These are phyloP conservation scores for Entomyzon cyanotis DNA, from an alignment of 2,113 vertebrate species.

Conservation along the genomic window DNA sequence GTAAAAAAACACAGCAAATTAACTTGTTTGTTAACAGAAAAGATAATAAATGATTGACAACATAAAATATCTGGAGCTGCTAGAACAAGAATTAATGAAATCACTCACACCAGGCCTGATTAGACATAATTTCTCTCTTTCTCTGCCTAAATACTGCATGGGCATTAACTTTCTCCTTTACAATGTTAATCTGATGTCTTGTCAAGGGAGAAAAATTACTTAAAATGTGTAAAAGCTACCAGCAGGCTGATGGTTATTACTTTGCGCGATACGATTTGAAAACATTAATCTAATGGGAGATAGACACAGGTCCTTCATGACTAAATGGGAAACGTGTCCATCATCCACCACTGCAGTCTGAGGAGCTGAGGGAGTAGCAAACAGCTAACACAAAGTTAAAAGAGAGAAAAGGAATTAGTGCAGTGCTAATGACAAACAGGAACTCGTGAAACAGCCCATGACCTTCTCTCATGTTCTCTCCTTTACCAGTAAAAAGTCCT, in stretches of 20 bases:
- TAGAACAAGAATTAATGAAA: slow-evolving; percentile 20
- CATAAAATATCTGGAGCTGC: not conserved
- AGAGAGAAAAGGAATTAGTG: not conserved
- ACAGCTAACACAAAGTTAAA: not conserved
- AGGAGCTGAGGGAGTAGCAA: not conserved
- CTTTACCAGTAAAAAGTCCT: not conserved
- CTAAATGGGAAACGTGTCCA: not conserved
- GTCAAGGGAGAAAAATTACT: slow-evolving; percentile 15
- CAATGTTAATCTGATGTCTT: slow-evolving; percentile 32
- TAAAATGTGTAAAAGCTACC: not conserved
- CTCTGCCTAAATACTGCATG: slow-evolving; percentile 1
- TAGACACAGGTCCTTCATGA: not conserved
- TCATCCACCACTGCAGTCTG: not conserved
- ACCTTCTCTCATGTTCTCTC: not conserved
- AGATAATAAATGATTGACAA: not conserved
- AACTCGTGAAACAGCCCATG: not conserved
- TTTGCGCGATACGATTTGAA: not conserved
- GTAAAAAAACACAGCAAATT: not conserved
- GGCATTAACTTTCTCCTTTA: slow-evolving; percentile 41
- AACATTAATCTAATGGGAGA: slow-evolving; percentile 22
- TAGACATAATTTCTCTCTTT: slow-evolving; percentile 15
- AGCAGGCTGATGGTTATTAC: not conserved
- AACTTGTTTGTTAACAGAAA: not conserved
- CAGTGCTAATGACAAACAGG: not conserved
- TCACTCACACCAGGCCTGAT: not conserved